Conservation (phyloP, 2,888 invertebrate genomes). For the Erebia ligea region DNA sequence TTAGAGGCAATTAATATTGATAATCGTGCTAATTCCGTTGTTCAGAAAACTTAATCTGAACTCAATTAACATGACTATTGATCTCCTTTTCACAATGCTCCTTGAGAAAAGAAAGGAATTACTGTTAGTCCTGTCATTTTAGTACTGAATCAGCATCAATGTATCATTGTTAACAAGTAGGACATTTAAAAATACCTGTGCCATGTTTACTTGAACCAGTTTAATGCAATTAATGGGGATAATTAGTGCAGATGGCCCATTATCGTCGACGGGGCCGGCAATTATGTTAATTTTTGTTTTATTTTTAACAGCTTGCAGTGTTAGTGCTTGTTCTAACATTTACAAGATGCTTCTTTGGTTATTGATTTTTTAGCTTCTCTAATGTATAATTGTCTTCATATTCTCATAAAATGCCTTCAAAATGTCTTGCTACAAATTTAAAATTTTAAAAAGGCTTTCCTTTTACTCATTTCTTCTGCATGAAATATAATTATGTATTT, state of each 20-base stretch:
- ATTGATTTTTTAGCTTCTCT: background rate
- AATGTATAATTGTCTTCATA: background rate
- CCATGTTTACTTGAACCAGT: slow-evolving; percentile 34
- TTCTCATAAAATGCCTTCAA: no score
- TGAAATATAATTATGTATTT: no score
- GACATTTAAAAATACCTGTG: slow-evolving; percentile 36
- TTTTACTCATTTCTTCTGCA: no score
- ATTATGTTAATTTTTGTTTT: slow-evolving; percentile 9
- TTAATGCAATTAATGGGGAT: slow-evolving; percentile 32
- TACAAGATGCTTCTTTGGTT: background rate
- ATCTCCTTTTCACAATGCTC: no score
- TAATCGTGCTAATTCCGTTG: slow-evolving; percentile 12
- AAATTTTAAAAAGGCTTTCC: no score
- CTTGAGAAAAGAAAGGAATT: no score
- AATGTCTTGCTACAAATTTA: no score
- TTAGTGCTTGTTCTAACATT: background rate
- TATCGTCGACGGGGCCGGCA: slow-evolving; percentile 9
- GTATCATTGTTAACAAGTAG: slow-evolving; percentile 29
- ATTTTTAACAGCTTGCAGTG: background rate
- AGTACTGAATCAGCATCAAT: slow-evolving; percentile 4
- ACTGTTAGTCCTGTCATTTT: no score
- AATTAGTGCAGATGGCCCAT: slow-evolving; percentile 28
- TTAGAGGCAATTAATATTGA: slow-evolving; percentile 30
- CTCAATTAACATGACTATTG: no score
- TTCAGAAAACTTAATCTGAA: no score